A percentile compares a stretch with the other conserved stretches of the same genome.
Evolutionary conservation across 2,113 vertebrate species (phyloP).

Genomic region (Upupa epops): DNA sequence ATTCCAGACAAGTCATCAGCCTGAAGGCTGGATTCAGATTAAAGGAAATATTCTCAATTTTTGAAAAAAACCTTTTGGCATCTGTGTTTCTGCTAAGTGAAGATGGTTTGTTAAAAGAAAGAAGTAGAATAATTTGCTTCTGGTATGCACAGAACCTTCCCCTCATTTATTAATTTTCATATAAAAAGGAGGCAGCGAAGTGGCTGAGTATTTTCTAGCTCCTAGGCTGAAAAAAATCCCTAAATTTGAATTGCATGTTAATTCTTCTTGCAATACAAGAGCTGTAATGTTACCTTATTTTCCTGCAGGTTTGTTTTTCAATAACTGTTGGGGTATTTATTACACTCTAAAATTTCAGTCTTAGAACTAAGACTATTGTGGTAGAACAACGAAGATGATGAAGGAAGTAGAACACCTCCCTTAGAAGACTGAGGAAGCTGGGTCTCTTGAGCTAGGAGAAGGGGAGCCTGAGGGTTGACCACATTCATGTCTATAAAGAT

Average conservation of each 20-base stretch:
- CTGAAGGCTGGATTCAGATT: background rate
- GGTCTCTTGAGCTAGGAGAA: no score
- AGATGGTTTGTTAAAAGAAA: background rate
- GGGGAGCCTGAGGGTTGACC: no score
- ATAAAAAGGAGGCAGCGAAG: background rate
- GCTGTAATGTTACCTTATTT: background rate
- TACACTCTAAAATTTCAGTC: background rate
- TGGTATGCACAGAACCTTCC: background rate
- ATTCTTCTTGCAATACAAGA: background rate
- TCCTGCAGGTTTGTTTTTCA: background rate
- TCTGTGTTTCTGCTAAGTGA: background rate
- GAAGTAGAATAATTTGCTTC: background rate
- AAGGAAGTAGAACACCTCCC: no score
- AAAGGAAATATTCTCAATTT: background rate
- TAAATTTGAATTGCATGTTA: background rate
- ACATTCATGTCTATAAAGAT: no score
- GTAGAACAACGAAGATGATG: no score
- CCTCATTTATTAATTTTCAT: background rate
- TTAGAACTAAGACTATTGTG: background rate
- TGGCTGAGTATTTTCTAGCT: background rate
- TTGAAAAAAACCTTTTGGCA: background rate
- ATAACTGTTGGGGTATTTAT: background rate
- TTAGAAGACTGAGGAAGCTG: no score
- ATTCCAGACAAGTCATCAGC: background rate
- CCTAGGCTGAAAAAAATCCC: background rate